Percentiles rank a stretch among this genome's conserved stretches.
Conservation (phyloP, 2,888 invertebrate species). For the Strigamia maritima region DNA sequence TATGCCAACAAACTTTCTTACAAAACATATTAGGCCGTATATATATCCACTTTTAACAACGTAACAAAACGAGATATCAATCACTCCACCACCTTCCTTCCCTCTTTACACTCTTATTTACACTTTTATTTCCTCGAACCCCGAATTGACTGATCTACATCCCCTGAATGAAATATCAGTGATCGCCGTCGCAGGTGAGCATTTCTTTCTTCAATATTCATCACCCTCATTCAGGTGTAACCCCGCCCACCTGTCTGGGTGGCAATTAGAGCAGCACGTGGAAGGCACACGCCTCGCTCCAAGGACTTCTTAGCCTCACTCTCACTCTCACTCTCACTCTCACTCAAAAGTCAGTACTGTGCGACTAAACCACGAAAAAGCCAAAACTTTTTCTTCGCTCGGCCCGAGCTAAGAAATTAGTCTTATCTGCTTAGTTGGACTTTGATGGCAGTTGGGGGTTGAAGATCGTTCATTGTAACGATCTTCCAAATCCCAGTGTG, state of each 20-base stretch:
- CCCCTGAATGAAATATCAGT: too few relatives aligned
- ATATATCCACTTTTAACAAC: too few relatives aligned
- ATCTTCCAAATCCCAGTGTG: conserved; percentile 18
- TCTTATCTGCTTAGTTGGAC: conserved; percentile 15
- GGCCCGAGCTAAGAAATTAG: conserved; percentile 15
- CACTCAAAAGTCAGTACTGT: too few relatives aligned
- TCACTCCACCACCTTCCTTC: too few relatives aligned
- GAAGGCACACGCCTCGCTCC: not conserved
- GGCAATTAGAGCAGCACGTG: conserved; percentile 10
- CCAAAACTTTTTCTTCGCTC: not conserved
- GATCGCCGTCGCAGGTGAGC: not conserved
- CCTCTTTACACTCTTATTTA: too few relatives aligned
- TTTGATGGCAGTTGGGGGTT: conserved; percentile 9
- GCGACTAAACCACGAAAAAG: too few relatives aligned
- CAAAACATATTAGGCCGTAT: too few relatives aligned
- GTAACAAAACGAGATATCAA: too few relatives aligned
- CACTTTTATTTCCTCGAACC: too few relatives aligned
- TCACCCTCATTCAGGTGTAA: not conserved
- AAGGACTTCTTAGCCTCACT: not conserved
- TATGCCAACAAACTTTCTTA: too few relatives aligned
- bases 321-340: not conserved
- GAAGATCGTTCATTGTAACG: conserved; percentile 1
- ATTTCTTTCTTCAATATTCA: conserved; percentile 8
- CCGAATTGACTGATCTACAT: too few relatives aligned
- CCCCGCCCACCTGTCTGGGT: conserved; percentile 1